Evolutionary conservation across 1,140 invertebrate genomes (phyloP), one percentile per base, ranked within the genome.

Genomic region (Trinorchestia longiramus): DNA sequence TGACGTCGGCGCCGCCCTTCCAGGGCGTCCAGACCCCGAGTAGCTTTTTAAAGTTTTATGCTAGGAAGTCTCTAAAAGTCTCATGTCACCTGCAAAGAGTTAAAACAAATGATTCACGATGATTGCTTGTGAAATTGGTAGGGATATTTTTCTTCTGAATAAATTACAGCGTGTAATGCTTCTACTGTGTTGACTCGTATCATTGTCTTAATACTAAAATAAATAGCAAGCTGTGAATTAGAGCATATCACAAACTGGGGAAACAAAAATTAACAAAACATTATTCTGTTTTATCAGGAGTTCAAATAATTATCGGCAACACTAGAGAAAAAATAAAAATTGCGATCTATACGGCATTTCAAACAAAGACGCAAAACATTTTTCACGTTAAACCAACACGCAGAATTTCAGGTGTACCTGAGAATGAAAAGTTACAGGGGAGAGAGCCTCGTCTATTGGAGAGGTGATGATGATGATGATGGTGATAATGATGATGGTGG

Each of bases 361-460:
- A 77, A 77, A 53, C 19, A 19, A 53, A 53, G 47, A 53, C 19
- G 62, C n/a, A n/a, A 77, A 3, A 19, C 62, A 77, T 36, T 77
- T 77, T 77, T 77, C 62, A 77, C 28, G 15, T 36, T 3, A 77
- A 77, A 28, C 28, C 62, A 11, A 11, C 62, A 77, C 1, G 28
- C 11, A 6, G 43, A 42, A 42, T 42, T 42, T 94, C 17, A 8
- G 11, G 41, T 6, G 41, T n/a, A 94, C 92, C 92, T 94, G 92
- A 94, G 92, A 94, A 94, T 45, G 92, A 94, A 47, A 94, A 94
- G 44, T 94, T 94, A 44, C 92, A 94, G 44, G 92, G 92, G 19
- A 94, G 44, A 47, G 92, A 94, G 43, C 92, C 92, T 40, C 92
- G 92, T 94, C 92, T 94, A n/a, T 23, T 40, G 19, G 92, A 94